Evolutionary conservation across 2,888 invertebrate genomes (phyloP).

Genomic region (Perizoma flavofasciatum): DNA sequence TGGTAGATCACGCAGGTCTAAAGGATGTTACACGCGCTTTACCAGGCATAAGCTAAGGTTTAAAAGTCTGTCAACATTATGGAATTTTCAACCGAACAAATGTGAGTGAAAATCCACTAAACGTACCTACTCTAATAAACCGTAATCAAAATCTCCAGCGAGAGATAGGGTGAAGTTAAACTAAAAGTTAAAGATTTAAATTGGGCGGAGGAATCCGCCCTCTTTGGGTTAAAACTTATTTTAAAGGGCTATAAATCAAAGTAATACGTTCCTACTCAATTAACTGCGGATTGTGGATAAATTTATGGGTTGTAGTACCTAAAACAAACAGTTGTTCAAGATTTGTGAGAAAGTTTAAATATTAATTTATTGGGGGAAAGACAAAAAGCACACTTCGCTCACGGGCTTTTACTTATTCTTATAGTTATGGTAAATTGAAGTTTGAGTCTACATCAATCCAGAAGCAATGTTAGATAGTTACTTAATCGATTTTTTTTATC

Average conservation of each 20-base stretch:
- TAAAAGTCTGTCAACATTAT: conserved; percentile 4
- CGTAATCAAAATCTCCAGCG: conserved; percentile 63
- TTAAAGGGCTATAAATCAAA: conserved; percentile 75
- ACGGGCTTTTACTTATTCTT: not conserved
- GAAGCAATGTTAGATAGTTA: too few species aligned
- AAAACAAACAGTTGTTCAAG: conserved; percentile 33
- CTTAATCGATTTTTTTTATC: too few species aligned
- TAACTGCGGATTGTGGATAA: conserved; percentile 46
- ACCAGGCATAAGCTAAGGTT: not conserved
- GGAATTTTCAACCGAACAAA: conserved; percentile 18
- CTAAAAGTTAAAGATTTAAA: conserved; percentile 73
- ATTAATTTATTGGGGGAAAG: conserved; percentile 21
- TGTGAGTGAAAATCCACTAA: conserved; percentile 8
- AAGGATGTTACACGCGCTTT: too few species aligned
- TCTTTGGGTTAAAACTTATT: conserved; percentile 61
- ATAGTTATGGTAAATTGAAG: not conserved
- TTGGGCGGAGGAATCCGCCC: conserved; percentile 59
- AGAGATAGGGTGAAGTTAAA: conserved; percentile 71
- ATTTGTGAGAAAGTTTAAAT: conserved; percentile 37
- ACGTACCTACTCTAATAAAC: conserved; percentile 63
- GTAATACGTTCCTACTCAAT: conserved; percentile 71
- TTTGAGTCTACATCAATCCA: not conserved
- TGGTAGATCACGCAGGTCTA: too few species aligned
- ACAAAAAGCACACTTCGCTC: conserved; percentile 1
- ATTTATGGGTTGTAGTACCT: conserved; percentile 17